phyloP scores from a whole-genome alignment of 2,797 vertebrate species.

The Phrynocephalus forsythii region DNA sequence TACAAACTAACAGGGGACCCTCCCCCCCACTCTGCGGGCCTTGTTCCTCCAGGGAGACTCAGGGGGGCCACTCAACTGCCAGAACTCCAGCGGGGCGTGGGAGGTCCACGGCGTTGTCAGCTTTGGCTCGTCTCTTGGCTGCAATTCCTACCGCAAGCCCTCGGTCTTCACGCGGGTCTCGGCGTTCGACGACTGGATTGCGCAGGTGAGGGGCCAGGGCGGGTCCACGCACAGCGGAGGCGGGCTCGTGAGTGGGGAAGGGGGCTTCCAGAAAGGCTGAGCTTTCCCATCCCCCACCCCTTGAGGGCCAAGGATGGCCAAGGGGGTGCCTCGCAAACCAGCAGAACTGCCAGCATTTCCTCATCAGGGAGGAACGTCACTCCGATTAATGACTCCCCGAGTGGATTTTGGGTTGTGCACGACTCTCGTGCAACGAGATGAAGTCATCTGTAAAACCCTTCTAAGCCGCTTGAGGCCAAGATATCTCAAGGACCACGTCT shows the following conservation, averaged over 20 bases:
- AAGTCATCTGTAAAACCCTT: too few relatives aligned
- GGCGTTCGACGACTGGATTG: constrained; percentile 67
- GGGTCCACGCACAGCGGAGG: background rate
- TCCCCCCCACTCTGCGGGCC: background rate
- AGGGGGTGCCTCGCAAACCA: too few relatives aligned
- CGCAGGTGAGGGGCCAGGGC: constrained; percentile 60
- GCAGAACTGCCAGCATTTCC: too few relatives aligned
- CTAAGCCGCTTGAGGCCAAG: too few relatives aligned
- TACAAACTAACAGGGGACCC: too few relatives aligned
- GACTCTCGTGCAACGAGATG: too few relatives aligned
- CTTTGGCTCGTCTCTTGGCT: constrained; percentile 65
- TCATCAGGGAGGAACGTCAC: too few relatives aligned
- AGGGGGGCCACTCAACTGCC: constrained; percentile 74
- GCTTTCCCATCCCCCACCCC: too few relatives aligned
- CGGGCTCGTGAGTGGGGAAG: background rate
- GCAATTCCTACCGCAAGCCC: constrained; percentile 71
- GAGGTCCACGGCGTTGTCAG: constrained; percentile 71
- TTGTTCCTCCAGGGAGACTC: constrained; percentile 69
- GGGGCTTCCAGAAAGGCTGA: background rate
- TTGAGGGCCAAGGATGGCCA: too few relatives aligned
- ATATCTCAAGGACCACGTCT: too few relatives aligned
- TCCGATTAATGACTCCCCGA: too few relatives aligned
- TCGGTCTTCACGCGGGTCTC: constrained; percentile 76
- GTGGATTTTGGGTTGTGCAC: too few relatives aligned
- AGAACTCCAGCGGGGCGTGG: constrained; percentile 49